These are phyloP conservation scores for Calliopsis andreniformis DNA, from an alignment of 1,140 invertebrate genomes.

Conservation along the genomic window DNA sequence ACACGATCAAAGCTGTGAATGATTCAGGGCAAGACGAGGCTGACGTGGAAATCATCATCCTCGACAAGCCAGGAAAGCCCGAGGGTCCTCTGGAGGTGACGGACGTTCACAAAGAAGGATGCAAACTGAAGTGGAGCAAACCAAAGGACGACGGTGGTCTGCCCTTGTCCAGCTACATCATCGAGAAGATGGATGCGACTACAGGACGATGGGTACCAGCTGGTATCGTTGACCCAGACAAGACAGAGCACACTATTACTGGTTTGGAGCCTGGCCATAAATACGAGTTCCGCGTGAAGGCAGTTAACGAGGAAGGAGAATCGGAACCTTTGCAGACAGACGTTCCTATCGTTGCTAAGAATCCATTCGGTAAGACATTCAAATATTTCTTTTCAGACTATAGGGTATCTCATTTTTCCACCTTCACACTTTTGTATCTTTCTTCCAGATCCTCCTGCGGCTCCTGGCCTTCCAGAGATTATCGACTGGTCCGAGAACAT, in stretches of 20 bases:
- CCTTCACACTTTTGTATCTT: neutral
- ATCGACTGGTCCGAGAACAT: slow-evolving; percentile 96
- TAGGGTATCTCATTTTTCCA: neutral
- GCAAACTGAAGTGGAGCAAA: slow-evolving; percentile 97
- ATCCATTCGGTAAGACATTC: slow-evolving; percentile 90
- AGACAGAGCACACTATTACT: slow-evolving; percentile 92
- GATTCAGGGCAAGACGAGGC: slow-evolving; percentile 96
- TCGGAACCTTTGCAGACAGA: slow-evolving; percentile 96
- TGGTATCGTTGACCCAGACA: slow-evolving; percentile 92
- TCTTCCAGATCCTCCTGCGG: slow-evolving; percentile 87
- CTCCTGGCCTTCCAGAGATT: slow-evolving; percentile 96
- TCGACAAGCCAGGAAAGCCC: slow-evolving; percentile 96
- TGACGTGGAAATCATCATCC: slow-evolving; percentile 95
- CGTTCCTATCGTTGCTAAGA: slow-evolving; percentile 93
- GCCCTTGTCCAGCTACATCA: slow-evolving; percentile 92
- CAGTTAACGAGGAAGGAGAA: slow-evolving; percentile 97
- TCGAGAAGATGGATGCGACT: slow-evolving; percentile 95
- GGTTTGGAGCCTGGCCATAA: slow-evolving; percentile 95
- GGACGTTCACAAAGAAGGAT: slow-evolving; percentile 97
- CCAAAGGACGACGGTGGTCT: slow-evolving; percentile 97
- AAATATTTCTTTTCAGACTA: no score
- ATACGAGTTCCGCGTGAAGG: slow-evolving; percentile 97
- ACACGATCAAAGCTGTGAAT: slow-evolving; percentile 95
- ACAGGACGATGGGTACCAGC: slow-evolving; percentile 94
- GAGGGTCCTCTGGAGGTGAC: slow-evolving; percentile 96